Conservation (phyloP, 2,888 invertebrate species). For the Coenonympha arcania region DNA sequence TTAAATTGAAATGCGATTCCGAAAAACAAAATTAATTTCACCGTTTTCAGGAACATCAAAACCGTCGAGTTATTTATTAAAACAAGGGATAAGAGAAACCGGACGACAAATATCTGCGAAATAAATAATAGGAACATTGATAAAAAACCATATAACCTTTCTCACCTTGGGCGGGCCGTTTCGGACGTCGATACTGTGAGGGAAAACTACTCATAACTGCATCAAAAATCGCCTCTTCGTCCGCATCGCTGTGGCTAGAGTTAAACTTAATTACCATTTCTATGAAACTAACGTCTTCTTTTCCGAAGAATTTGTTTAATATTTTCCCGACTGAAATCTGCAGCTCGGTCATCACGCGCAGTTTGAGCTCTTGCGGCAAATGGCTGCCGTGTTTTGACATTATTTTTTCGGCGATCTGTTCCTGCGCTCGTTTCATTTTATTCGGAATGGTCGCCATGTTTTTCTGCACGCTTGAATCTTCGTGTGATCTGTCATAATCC, state of each 20-base stretch:
- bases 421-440: conserved; percentile 44
- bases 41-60: too few relatives aligned
- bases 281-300: conserved; percentile 53
- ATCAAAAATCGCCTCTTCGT: conserved; percentile 47
- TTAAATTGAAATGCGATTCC: too few relatives aligned
- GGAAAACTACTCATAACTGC: conserved; percentile 48
- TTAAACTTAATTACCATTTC: conserved; percentile 56
- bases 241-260: conserved; percentile 40
- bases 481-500: conserved; percentile 3
- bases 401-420: conserved; percentile 46
- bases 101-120: neutral
- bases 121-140: neutral
- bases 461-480: conserved; percentile 7
- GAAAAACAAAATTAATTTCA: too few relatives aligned
- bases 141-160: too few relatives aligned
- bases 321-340: conserved; percentile 35
- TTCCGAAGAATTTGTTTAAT: conserved; percentile 49
- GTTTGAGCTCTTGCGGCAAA: conserved; percentile 34
- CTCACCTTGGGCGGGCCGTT: conserved; percentile 55
- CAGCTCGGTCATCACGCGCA: conserved; percentile 43
- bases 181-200: conserved; percentile 37
- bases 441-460: conserved; percentile 3
- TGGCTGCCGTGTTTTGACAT: conserved; percentile 40
- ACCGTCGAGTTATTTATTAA: too few relatives aligned
- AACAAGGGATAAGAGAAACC: neutral